Evolutionary conservation across 1,140 invertebrate species (phyloP).

Genomic region (Goniozus legneri): DNA sequence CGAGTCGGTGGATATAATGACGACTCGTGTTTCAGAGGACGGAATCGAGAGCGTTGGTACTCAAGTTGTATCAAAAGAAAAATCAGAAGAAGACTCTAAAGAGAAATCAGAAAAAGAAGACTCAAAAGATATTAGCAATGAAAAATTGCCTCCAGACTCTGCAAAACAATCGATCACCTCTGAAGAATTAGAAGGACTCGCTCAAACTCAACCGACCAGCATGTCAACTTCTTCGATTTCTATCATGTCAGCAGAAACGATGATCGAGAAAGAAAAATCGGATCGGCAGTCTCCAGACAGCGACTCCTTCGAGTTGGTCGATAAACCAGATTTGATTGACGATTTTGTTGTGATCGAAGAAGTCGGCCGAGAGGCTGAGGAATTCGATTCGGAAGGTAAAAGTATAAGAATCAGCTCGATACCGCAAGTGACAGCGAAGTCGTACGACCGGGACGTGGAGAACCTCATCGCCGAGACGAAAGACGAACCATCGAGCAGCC

Average conservation of each 20-base stretch:
- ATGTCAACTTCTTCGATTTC: constrained; percentile 51
- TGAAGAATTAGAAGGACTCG: constrained; percentile 7
- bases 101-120: constrained; percentile 20
- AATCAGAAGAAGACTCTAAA: not conserved
- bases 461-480: constrained; percentile 55
- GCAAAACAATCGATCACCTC: not conserved
- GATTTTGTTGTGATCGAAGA: constrained; percentile 85
- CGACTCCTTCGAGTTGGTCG: constrained; percentile 86
- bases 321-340: constrained; percentile 80
- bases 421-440: constrained; percentile 51
- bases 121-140: not conserved
- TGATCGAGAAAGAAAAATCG: constrained; percentile 56
- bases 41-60: constrained; percentile 54
- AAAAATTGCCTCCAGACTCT: not conserved
- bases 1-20: constrained; percentile 57
- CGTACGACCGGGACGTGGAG: constrained; percentile 72
- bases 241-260: constrained; percentile 47
- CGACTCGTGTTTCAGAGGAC: constrained; percentile 52
- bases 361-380: constrained; percentile 76
- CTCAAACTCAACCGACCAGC: constrained; percentile 37
- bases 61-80: constrained; percentile 53
- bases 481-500: constrained; percentile 25
- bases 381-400: constrained; percentile 76
- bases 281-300: constrained; percentile 70
- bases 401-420: constrained; percentile 63